These are phyloP conservation scores for Ictalurus furcatus DNA, from an alignment of 2,113 vertebrate genomes.

Conservation along the genomic window DNA sequence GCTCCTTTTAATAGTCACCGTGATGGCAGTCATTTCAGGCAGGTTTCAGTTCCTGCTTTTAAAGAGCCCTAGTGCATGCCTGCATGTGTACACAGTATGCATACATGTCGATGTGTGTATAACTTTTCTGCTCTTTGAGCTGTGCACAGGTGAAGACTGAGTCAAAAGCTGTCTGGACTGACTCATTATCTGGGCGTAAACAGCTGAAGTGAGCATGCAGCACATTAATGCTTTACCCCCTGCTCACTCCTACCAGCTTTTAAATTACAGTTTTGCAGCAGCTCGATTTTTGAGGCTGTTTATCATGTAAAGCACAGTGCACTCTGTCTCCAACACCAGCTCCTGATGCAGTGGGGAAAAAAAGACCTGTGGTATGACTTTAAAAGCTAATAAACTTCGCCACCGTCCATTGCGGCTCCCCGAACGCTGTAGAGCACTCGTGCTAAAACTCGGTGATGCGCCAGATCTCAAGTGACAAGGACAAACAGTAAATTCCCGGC, in stretches of 20 bases:
- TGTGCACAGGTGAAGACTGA: slow-evolving; percentile 24
- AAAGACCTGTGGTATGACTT: slow-evolving; percentile 40
- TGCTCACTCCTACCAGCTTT: slow-evolving; percentile 31
- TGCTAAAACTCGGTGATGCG: slow-evolving; percentile 38
- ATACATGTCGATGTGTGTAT: slow-evolving; percentile 36
- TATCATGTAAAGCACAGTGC: slow-evolving; percentile 48
- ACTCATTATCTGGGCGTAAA: slow-evolving; percentile 44
- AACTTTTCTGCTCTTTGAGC: slow-evolving; percentile 22
- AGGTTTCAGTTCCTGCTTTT: slow-evolving; percentile 67
- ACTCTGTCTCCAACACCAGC: slow-evolving; percentile 35
- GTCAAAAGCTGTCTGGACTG: slow-evolving; percentile 20
- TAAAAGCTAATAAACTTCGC: slow-evolving; percentile 50
- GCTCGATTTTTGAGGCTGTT: slow-evolving; percentile 49
- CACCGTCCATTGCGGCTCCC: slow-evolving; percentile 26
- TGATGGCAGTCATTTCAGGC: slow-evolving; percentile 60
- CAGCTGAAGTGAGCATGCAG: slow-evolving; percentile 31
- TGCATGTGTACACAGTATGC: slow-evolving; percentile 20
- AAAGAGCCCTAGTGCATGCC: slow-evolving; percentile 46
- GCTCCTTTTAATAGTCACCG: slow-evolving; percentile 72
- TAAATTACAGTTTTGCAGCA: slow-evolving; percentile 41
- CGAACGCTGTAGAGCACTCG: neutral
- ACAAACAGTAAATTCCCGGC: slow-evolving; percentile 21
- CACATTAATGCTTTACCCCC: slow-evolving; percentile 42
- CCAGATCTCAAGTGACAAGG: slow-evolving; percentile 37
- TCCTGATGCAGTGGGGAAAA: slow-evolving; percentile 15